phyloP scores from a whole-genome alignment of 2,888 invertebrate genomes.

The Leucania comma region DNA sequence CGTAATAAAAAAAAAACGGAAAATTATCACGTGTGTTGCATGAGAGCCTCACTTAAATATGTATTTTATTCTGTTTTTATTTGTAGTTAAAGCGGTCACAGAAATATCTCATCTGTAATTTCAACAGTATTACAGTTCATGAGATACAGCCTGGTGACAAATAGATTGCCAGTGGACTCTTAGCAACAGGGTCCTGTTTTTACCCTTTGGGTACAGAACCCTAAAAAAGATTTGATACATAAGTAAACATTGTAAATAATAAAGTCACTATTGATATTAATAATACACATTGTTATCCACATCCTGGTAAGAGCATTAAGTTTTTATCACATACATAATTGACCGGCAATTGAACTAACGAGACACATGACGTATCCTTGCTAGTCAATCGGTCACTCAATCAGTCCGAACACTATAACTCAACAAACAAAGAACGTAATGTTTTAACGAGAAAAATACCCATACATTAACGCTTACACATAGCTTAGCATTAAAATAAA shows the following conservation, averaged over 20 bases:
- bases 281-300: conserved; percentile 15
- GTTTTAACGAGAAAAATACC: conserved; percentile 62
- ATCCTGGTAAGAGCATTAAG: conserved; percentile 53
- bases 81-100: too few relatives aligned
- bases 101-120: too few relatives aligned
- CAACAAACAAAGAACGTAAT: conserved; percentile 50
- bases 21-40: too few relatives aligned
- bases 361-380: conserved; percentile 59
- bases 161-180: too few relatives aligned
- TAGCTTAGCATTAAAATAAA: conserved; percentile 75
- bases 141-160: too few relatives aligned
- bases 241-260: not conserved
- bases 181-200: too few relatives aligned
- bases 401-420: conserved; percentile 30
- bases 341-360: conserved; percentile 51
- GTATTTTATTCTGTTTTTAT: too few relatives aligned
- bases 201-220: too few relatives aligned
- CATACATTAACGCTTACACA: conserved; percentile 70
- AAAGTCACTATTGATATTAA: conserved; percentile 1
- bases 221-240: too few relatives aligned
- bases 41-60: too few relatives aligned
- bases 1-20: too few relatives aligned
- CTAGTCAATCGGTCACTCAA: conserved; percentile 54
- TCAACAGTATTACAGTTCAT: too few relatives aligned
- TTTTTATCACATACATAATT: conserved; percentile 51